A percentile compares a stretch with the other conserved stretches of the same genome.
These are phyloP conservation scores for Antigone vipio DNA, from an alignment of 2,113 vertebrate species.

Conservation along the genomic window DNA sequence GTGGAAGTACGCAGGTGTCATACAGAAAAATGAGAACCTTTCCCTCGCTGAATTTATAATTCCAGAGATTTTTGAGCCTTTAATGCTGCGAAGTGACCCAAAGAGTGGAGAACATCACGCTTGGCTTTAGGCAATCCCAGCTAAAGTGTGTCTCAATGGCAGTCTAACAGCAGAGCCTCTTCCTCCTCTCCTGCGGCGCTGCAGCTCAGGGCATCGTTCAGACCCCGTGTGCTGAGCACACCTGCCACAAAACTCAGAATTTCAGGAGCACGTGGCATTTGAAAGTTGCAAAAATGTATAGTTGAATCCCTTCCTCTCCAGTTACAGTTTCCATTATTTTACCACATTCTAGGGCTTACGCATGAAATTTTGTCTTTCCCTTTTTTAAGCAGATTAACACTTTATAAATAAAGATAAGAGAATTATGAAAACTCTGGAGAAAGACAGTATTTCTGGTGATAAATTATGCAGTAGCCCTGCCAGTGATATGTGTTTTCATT, in stretches of 20 bases:
- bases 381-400: background rate
- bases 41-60: background rate
- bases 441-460: background rate
- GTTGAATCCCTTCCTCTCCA: background rate
- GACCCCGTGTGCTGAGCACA: accelerated
- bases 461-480: background rate
- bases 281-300: background rate
- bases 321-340: background rate
- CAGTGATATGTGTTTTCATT: background rate
- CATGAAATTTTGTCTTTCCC: background rate
- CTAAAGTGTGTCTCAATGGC: accelerated
- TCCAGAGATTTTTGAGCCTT: background rate
- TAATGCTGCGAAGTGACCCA: background rate
- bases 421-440: background rate
- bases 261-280: background rate
- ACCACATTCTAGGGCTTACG: background rate
- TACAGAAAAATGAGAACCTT: background rate
- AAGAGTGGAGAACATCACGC: accelerated
- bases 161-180: background rate
- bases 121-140: background rate
- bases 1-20: background rate
- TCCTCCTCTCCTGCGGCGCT: background rate
- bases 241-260: background rate
- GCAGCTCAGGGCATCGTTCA: background rate
- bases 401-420: conserved; percentile 7